Conservation (phyloP, 2,797 vertebrate genomes). For the Falco berigora region DNA sequence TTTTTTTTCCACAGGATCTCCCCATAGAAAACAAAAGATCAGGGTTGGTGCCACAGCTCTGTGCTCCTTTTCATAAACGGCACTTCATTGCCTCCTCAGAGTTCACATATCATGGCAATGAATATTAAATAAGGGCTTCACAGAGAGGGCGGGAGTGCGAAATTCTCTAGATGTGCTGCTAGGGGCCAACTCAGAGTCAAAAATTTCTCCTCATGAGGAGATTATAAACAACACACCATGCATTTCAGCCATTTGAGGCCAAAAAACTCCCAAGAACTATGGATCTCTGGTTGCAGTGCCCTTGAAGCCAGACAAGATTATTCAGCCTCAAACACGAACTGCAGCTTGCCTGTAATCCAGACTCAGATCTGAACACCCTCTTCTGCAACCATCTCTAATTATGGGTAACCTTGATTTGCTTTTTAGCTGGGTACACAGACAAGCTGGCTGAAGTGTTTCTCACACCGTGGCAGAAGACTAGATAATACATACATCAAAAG, state of each 20-base stretch:
- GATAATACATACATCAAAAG: conserved; percentile 37
- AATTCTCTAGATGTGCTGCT: background rate
- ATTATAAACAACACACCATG: background rate
- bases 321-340: background rate
- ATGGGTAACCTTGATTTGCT: conserved; percentile 47
- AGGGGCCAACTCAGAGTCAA: background rate
- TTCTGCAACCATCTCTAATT: conserved; percentile 49
- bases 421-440: conserved; percentile 51
- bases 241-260: background rate
- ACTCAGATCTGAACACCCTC: background rate
- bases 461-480: background rate
- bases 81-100: background rate
- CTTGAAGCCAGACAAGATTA: conserved; percentile 23
- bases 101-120: background rate
- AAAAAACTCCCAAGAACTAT: background rate
- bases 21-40: background rate
- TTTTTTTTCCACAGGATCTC: background rate
- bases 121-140: background rate
- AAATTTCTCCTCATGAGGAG: background rate
- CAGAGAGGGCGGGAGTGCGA: background rate
- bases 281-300: background rate
- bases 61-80: background rate
- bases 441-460: background rate
- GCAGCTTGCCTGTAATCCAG: conserved; percentile 21
- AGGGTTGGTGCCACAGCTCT: background rate